These are phyloP conservation scores for Hydrolagus colliei DNA, from an alignment of 2,797 vertebrate species.

Conservation along the genomic window DNA sequence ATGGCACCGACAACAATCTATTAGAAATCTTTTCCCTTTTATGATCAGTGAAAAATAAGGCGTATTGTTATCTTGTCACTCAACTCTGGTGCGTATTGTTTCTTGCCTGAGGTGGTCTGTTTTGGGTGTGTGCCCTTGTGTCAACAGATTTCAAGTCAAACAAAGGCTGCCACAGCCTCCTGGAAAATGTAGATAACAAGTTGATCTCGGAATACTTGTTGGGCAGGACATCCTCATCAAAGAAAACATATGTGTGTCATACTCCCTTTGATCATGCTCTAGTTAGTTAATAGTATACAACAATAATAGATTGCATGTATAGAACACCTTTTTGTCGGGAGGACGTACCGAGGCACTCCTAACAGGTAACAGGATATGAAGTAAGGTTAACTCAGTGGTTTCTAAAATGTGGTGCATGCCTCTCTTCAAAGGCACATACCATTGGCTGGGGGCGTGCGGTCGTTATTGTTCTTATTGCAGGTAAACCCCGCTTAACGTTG, in stretches of 20 bases:
- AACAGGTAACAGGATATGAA: too few species aligned
- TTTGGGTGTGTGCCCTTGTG: neutral
- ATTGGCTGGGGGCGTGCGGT: too few species aligned
- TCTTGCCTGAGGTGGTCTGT: neutral
- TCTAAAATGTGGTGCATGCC: too few species aligned
- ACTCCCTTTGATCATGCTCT: neutral
- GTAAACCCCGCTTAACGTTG: too few species aligned
- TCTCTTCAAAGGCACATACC: too few species aligned
- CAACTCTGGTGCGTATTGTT: neutral
- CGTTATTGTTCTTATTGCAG: too few species aligned
- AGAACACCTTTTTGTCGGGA: too few species aligned
- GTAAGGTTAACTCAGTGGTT: too few species aligned
- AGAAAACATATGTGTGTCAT: neutral
- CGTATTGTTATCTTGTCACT: neutral
- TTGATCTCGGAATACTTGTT: neutral
- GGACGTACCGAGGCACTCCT: too few species aligned
- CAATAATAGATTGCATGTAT: too few species aligned
- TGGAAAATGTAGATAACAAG: neutral
- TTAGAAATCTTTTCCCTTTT: neutral
- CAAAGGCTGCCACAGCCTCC: slow-evolving; percentile 6
- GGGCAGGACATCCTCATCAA: neutral
- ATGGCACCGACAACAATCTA: too few species aligned
- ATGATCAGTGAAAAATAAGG: neutral
- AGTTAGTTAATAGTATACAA: too few species aligned
- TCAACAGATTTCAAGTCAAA: neutral